Conservation (phyloP, 2,113 vertebrate genomes). For the Cyphomyrus plagiostoma region DNA sequence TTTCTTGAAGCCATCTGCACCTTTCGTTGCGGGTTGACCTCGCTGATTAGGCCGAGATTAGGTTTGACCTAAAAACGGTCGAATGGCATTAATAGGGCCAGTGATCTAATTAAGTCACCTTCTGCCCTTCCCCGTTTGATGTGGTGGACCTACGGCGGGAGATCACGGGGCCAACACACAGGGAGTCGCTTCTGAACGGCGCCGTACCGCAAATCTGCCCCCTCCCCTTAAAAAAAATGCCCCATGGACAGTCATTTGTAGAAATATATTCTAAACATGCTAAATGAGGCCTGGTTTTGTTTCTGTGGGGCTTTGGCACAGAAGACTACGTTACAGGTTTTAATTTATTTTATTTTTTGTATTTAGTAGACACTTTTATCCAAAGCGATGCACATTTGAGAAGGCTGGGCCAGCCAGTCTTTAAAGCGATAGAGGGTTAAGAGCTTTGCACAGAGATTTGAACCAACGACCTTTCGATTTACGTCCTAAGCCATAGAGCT, state of each 20-base stretch:
- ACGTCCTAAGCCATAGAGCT: not conserved
- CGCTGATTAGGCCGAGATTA: conserved; percentile 17
- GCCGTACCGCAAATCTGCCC: not conserved
- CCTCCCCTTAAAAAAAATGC: not conserved
- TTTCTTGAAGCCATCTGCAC: not conserved
- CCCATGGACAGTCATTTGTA: not conserved
- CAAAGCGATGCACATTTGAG: not conserved
- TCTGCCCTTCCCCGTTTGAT: not conserved
- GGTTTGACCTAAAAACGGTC: conserved; percentile 3
- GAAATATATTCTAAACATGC: not conserved
- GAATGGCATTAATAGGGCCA: conserved; percentile 14
- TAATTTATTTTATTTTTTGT: not conserved
- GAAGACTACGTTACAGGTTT: not conserved
- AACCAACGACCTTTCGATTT: not conserved
- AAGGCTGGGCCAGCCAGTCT: not conserved
- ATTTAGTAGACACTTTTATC: not conserved
- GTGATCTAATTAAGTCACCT: conserved; percentile 7
- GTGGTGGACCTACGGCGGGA: not conserved
- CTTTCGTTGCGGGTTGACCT: conserved; percentile 16
- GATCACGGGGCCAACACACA: not conserved
- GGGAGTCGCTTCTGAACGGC: no score
- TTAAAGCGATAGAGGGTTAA: not conserved
- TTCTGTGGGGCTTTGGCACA: not conserved
- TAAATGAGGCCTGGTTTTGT: not conserved
- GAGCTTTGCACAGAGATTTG: not conserved